Evolutionary conservation across 2,888 invertebrate species (phyloP).

Genomic region (Tetragonula carbonaria): DNA sequence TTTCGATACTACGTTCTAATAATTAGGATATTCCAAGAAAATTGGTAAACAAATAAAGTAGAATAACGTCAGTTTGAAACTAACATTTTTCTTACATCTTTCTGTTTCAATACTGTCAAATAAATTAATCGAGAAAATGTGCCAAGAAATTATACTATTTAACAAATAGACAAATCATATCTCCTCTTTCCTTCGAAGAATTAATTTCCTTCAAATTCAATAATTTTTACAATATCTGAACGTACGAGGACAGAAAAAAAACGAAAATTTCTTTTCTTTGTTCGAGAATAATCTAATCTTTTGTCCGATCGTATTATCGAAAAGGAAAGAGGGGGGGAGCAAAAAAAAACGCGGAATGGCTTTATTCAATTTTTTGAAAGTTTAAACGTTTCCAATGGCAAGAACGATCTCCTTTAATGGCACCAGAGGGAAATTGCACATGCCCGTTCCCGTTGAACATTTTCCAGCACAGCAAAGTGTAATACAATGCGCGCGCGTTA

Average conservation of each 20-base stretch:
- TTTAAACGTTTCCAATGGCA: background rate
- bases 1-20: no score
- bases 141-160: no score
- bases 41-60: no score
- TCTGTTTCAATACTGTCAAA: no score
- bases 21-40: no score
- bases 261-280: background rate
- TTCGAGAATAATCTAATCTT: background rate
- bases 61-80: no score
- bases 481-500: conserved; percentile 35
- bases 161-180: background rate
- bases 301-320: background rate
- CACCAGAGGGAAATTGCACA: conserved; percentile 3
- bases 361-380: background rate
- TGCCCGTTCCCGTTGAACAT: conserved; percentile 20
- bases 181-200: background rate
- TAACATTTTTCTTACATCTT: no score
- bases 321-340: background rate
- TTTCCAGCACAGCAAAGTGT: conserved; percentile 14
- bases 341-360: no score
- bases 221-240: background rate
- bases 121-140: no score
- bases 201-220: background rate
- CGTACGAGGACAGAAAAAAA: background rate
- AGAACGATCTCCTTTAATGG: background rate